Percentiles rank a stretch among this genome's conserved stretches.
phyloP scores from a whole-genome alignment of 2,888 invertebrate genomes.

The Epistrophe grossulariae region DNA sequence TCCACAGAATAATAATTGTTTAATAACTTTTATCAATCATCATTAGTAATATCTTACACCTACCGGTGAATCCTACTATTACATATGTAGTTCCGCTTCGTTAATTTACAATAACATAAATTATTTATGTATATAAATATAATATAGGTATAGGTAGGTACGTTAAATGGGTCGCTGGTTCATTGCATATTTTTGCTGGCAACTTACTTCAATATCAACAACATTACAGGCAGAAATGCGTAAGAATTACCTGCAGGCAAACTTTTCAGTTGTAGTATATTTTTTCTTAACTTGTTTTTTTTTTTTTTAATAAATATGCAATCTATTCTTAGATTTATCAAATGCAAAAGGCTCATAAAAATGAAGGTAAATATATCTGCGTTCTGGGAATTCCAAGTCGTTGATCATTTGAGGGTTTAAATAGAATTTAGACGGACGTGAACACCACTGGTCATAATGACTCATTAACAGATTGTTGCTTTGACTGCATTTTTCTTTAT shows the following conservation, averaged over 20 bases:
- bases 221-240: not conserved
- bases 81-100: too few relatives aligned
- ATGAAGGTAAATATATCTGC: not conserved
- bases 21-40: too few relatives aligned
- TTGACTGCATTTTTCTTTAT: not conserved
- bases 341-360: slow-evolving; percentile 7
- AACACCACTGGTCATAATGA: not conserved
- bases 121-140: too few relatives aligned
- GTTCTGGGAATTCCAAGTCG: slow-evolving; percentile 2
- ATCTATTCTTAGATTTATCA: not conserved
- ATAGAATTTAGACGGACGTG: not conserved
- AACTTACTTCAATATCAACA: too few relatives aligned
- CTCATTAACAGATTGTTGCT: not conserved
- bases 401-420: not conserved
- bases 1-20: too few relatives aligned
- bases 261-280: not conserved
- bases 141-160: too few relatives aligned
- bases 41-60: too few relatives aligned
- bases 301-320: not conserved
- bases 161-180: too few relatives aligned
- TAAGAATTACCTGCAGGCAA: not conserved
- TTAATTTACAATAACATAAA: too few relatives aligned
- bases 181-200: too few relatives aligned
- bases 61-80: too few relatives aligned
- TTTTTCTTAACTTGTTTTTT: not conserved